Evolutionary conservation across 1,140 invertebrate species (phyloP), one percentile per base, ranked within the genome.

Genomic region (Macrostomum lignano): DNA sequence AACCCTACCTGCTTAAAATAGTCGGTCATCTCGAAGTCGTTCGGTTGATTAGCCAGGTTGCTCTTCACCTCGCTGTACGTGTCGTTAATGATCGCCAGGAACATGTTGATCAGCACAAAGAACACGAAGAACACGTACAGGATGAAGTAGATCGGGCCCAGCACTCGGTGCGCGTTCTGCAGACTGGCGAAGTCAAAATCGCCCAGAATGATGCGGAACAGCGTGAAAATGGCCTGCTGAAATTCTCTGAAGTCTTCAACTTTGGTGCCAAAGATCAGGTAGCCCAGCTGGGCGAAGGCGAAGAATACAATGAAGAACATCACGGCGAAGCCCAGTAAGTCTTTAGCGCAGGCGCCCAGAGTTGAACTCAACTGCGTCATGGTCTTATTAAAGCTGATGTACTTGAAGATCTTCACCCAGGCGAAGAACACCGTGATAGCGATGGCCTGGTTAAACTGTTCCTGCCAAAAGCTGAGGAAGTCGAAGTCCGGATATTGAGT

Each of bases 71-170:
- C 35, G 9, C 25, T 20, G 38, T 55, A 54, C 7, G 52, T 42
- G 46, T 76, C 73, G 44, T 73, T 74, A 39, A 75, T 73, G 40
- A 75, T 75, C 35, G 73, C 73, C 49, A 76, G 48, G 51, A 75
- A 75, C 72, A 75, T 74, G 49, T 74, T 74, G 62, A 76, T 52
- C 21, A 76, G 51, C 17, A 75, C 68, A 45, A 75, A 75, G 58
- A 74, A 75, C 1, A 75, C 71, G 37, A 74, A 67, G 51, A 76
- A 70, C 13, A 75, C 71, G 40, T 71, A 76, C 7, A 66, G 61
- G 10, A 75, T 49, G 51, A 75, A 76, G 52, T 69, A 76, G 28
- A 74, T 65, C 3, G 73, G 73, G n/a, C 72, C 73, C 19, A 75
- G 52, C 17, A 73, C 48, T 25, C 68, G 13, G 55, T 74, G 70